A percentile compares a stretch with the other conserved stretches of the same genome.
These are phyloP conservation scores for Phyllostomus discolor DNA, from an alignment of 2,113 vertebrate species.

Conservation along the genomic window DNA sequence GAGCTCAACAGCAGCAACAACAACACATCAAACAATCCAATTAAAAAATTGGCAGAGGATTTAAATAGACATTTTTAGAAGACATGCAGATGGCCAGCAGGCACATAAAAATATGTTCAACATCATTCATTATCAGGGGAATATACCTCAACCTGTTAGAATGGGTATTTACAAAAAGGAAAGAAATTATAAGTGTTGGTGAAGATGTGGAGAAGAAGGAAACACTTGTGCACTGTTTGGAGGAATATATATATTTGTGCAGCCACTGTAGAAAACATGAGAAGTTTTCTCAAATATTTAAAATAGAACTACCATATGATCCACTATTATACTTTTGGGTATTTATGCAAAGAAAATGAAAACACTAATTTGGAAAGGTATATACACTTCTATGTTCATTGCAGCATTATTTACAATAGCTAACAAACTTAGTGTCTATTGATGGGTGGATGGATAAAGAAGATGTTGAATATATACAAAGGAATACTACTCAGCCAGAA, in stretches of 20 bases:
- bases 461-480: neutral
- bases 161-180: neutral
- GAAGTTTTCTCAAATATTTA: neutral
- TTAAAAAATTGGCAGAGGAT: neutral
- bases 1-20: neutral
- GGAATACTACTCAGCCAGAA: neutral
- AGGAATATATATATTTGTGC: neutral
- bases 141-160: neutral
- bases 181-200: neutral
- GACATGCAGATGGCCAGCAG: neutral
- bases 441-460: neutral
- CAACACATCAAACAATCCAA: neutral
- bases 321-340: neutral
- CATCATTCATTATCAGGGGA: neutral
- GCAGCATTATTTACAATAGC: neutral
- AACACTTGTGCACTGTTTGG: neutral
- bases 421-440: neutral
- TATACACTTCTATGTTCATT: too few relatives aligned
- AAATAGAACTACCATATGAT: neutral
- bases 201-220: neutral
- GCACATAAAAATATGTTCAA: neutral
- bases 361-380: neutral
- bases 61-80: neutral
- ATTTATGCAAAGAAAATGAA: neutral
- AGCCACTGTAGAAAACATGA: neutral